Conservation (phyloP, 2,113 vertebrate genomes). For the Pycnonotus jocosus region DNA sequence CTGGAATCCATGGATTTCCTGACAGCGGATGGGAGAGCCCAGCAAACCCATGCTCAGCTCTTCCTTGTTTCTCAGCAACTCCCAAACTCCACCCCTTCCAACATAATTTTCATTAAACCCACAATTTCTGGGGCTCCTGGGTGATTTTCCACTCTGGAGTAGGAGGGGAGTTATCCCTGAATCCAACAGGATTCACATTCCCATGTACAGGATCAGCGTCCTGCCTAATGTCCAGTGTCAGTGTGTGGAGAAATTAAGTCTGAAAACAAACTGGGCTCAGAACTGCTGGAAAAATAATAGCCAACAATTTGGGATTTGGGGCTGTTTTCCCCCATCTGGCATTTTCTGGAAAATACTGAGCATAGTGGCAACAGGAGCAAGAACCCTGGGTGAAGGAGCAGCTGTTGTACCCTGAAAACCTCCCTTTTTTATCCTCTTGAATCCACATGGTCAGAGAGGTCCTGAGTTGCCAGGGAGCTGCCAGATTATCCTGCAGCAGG, state of each 20-base stretch:
- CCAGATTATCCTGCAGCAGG: background rate
- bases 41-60: fast-evolving
- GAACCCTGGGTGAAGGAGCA: background rate
- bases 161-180: background rate
- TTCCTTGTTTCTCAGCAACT: background rate
- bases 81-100: background rate
- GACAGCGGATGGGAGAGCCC: background rate
- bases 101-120: background rate
- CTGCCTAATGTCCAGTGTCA: fast-evolving
- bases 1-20: background rate
- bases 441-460: fast-evolving
- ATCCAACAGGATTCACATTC: background rate
- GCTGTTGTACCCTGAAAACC: background rate
- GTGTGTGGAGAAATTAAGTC: fast-evolving
- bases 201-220: fast-evolving
- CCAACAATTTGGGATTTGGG: fast-evolving
- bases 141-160: fast-evolving
- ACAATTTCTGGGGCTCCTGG: background rate
- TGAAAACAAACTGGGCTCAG: background rate
- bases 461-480: background rate
- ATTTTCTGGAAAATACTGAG: background rate
- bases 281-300: background rate
- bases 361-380: background rate
- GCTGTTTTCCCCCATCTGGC: fast-evolving
- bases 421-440: fast-evolving